Percentiles rank a stretch among this genome's conserved stretches.
Conservation (phyloP, 2,113 vertebrate genomes). For the Hypanus sabinus region DNA sequence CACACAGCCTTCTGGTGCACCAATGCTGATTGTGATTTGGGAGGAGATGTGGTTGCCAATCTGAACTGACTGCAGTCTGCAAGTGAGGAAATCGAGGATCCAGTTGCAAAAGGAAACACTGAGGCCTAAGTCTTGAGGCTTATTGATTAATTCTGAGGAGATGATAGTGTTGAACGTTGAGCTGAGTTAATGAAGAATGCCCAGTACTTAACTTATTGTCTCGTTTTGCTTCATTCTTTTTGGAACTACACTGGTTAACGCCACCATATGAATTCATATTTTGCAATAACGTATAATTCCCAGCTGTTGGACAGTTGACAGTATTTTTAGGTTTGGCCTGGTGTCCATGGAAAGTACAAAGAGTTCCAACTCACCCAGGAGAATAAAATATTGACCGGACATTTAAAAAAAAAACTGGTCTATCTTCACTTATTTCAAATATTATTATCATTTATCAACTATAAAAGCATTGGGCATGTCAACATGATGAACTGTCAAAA, state of each 20-base stretch:
- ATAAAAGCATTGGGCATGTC: neutral
- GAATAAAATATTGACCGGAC: neutral
- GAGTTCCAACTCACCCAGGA: neutral
- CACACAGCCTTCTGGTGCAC: too few relatives aligned
- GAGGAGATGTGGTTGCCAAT: too few relatives aligned
- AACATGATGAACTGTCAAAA: neutral
- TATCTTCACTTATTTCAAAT: neutral
- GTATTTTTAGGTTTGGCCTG: neutral
- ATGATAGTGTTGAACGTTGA: too few relatives aligned
- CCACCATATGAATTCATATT: neutral
- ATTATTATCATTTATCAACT: neutral
- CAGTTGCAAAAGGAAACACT: too few relatives aligned
- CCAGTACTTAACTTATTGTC: neutral
- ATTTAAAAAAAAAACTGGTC: neutral
- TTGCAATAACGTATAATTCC: neutral
- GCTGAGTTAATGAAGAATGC: too few relatives aligned
- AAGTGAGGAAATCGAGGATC: too few relatives aligned
- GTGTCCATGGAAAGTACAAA: neutral
- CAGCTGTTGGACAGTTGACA: neutral
- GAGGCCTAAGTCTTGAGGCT: too few relatives aligned
- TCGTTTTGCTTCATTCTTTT: neutral
- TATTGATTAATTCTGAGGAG: too few relatives aligned
- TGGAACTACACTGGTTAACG: neutral
- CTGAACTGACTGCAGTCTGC: too few relatives aligned
- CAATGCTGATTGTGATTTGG: too few relatives aligned